Evolutionary conservation across 2,113 vertebrate species (phyloP).

Genomic region (Lophotis ruficrista): DNA sequence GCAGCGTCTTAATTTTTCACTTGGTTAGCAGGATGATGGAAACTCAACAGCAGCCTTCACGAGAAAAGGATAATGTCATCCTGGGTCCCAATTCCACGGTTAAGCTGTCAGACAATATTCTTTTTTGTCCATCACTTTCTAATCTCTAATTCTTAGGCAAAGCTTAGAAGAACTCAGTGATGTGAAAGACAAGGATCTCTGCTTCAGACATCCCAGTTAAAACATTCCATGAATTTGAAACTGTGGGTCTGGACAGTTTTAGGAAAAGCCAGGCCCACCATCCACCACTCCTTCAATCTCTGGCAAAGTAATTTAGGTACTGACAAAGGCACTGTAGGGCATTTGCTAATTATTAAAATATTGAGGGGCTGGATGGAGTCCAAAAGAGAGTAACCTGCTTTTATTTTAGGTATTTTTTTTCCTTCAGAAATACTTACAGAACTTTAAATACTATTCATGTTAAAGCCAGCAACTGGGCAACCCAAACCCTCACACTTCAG

Average conservation of each 20-base stretch:
- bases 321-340: background rate
- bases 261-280: background rate
- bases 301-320: background rate
- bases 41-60: background rate
- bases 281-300: background rate
- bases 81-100: background rate
- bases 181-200: background rate
- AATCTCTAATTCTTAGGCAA: background rate
- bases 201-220: background rate
- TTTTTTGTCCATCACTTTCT: background rate
- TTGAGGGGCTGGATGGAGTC: accelerated
- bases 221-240: background rate
- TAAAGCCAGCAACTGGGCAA: background rate
- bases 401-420: background rate
- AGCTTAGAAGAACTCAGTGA: background rate
- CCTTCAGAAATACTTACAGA: background rate
- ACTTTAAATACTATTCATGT: background rate
- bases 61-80: background rate
- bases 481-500: background rate
- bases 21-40: background rate
- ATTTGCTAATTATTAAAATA: background rate
- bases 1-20: background rate
- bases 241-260: background rate
- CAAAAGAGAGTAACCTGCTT: background rate
- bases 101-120: background rate